phyloP scores from a whole-genome alignment of 2,113 vertebrate genomes.

The Podarcis cretensis region DNA sequence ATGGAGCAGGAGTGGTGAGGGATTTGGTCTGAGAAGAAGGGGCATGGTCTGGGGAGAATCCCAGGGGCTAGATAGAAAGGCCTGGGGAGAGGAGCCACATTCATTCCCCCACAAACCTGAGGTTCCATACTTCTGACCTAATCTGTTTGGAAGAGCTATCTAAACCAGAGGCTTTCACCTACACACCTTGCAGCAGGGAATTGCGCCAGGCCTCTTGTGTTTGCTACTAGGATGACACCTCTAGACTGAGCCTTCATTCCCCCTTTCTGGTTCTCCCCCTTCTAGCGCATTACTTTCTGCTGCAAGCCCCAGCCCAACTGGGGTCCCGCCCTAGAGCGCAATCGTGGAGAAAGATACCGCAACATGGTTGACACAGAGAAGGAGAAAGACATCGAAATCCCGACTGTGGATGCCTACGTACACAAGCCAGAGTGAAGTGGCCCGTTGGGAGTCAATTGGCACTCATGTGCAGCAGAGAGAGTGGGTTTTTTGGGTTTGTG shows the following conservation, averaged over 20 bases:
- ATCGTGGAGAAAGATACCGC: slow-evolving; percentile 86
- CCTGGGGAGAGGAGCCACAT: background rate
- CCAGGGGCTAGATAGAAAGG: background rate
- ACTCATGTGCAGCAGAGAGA: background rate
- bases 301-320: slow-evolving; percentile 85
- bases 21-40: too few relatives aligned
- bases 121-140: background rate
- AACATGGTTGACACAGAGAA: slow-evolving; percentile 49
- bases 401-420: slow-evolving; percentile 58
- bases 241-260: background rate
- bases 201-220: background rate
- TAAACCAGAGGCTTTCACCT: background rate
- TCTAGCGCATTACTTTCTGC: slow-evolving; percentile 81
- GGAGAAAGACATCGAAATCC: slow-evolving; percentile 69
- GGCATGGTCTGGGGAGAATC: too few relatives aligned
- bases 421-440: slow-evolving; percentile 56
- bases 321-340: slow-evolving; percentile 87
- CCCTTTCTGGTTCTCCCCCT: slow-evolving; percentile 19
- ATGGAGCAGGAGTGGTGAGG: too few relatives aligned
- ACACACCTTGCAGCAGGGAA: background rate
- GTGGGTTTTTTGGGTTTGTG: background rate
- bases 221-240: background rate
- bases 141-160: background rate
- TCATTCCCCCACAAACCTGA: too few relatives aligned
- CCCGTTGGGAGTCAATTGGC: background rate